Conservation (phyloP, 2,888 invertebrate genomes). For the Clistopyga incitator region DNA sequence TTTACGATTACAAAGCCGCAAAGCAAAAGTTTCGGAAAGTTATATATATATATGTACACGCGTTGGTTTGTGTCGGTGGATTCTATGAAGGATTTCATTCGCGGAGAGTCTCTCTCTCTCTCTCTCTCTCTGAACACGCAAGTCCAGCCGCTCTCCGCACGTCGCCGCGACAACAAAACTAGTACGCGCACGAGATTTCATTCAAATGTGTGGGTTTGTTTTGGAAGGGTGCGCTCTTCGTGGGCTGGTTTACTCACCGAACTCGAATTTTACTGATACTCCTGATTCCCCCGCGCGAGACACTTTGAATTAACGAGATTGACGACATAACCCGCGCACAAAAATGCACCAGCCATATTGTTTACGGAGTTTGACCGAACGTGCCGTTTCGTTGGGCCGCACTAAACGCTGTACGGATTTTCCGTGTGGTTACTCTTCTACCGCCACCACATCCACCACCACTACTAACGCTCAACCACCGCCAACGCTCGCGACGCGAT, state of each 20-base stretch:
- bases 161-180: conserved; percentile 16
- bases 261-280: conserved; percentile 55
- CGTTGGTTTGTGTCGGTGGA: not conserved
- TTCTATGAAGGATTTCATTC: not conserved
- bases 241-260: conserved; percentile 43
- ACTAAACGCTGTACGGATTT: conserved; percentile 41
- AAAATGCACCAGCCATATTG: conserved; percentile 79
- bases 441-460: conserved; percentile 11
- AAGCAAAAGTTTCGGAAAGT: conserved; percentile 14
- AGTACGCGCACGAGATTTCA: not conserved
- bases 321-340: conserved; percentile 80
- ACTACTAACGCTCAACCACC: conserved; percentile 4
- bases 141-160: conserved; percentile 8
- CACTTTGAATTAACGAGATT: conserved; percentile 67
- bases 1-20: not conserved
- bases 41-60: not conserved
- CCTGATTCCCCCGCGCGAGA: conserved; percentile 54
- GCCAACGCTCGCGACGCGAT: not conserved
- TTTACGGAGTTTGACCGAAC: conserved; percentile 73
- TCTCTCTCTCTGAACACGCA: too few species aligned
- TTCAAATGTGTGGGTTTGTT: not conserved
- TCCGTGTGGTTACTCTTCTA: conserved; percentile 1
- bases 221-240: too few species aligned
- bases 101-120: not conserved
- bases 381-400: conserved; percentile 54